Conservation (phyloP, 2,113 vertebrate species). For the Danio rerio region GRCz12tu NC_133192.1:45275001-45275500, state of each 20-base stretch:
- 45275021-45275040: no score
- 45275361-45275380: background rate
- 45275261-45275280: constrained; percentile 72
- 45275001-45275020: background rate
- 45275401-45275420: background rate
- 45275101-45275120: background rate
- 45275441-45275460: background rate
- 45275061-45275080: background rate
- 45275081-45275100: background rate
- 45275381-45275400: background rate
- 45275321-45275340: constrained; percentile 74
- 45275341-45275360: constrained; percentile 54
- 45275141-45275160: constrained; percentile 61
- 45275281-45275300: constrained; percentile 73
- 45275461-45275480: background rate
- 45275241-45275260: constrained; percentile 75
- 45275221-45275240: constrained; percentile 76
- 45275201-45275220: constrained; percentile 80
- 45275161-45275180: constrained; percentile 77
- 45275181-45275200: constrained; percentile 78
- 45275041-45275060: background rate
- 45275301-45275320: constrained; percentile 66
- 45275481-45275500: background rate
- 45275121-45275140: background rate
- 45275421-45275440: background rate